phyloP scores from a whole-genome alignment of 2,113 vertebrate genomes.

The Trachemys scripta region DNA sequence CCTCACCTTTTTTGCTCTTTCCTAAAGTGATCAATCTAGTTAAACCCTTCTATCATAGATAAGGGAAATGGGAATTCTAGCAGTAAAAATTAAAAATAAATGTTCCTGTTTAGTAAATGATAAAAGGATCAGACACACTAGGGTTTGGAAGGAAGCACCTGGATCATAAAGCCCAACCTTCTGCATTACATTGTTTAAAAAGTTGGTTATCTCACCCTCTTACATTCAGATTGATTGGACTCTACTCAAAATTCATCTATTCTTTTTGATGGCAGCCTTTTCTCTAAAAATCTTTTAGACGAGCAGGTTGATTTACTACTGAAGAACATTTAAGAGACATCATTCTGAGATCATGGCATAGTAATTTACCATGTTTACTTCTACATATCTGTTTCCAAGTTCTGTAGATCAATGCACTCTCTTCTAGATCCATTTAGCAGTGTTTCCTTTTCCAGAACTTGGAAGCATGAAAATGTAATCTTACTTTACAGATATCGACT shows the following conservation, averaged over 20 bases:
- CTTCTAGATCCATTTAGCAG: neutral
- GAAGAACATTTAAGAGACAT: neutral
- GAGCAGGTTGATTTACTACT: constrained; percentile 37
- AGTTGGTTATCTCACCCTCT: constrained; percentile 4
- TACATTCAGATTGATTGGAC: neutral
- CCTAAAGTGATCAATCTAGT: neutral
- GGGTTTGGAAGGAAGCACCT: neutral
- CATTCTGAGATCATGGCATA: neutral
- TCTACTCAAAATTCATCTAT: neutral
- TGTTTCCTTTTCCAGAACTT: neutral
- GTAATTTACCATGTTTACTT: neutral
- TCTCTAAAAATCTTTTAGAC: neutral
- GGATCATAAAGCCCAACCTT: neutral
- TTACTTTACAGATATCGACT: neutral
- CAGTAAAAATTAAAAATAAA: neutral
- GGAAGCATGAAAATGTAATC: neutral
- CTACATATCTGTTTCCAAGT: neutral
- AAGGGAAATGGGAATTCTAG: neutral
- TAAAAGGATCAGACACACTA: neutral
- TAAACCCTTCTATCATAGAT: neutral
- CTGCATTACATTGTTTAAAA: neutral
- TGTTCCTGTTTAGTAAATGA: neutral
- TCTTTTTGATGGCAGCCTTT: constrained; percentile 28
- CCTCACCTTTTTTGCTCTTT: neutral
- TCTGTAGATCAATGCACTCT: neutral